These are phyloP conservation scores for Erythrocebus patas DNA, from an alignment of 2,113 vertebrate genomes.

Conservation along the genomic window DNA sequence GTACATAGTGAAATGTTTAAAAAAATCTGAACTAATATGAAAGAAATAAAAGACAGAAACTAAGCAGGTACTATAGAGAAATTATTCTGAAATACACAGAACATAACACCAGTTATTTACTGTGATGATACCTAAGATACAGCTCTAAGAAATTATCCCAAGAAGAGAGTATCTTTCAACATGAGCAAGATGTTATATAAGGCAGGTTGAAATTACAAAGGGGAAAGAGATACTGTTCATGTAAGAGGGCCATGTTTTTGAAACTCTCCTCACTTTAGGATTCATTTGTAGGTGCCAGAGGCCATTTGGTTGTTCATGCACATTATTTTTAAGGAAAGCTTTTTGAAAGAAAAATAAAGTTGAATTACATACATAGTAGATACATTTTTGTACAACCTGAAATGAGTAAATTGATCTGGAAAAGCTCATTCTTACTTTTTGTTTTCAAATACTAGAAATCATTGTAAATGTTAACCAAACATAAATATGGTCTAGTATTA, in stretches of 20 bases:
- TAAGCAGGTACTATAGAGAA: background rate
- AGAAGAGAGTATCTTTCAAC: background rate
- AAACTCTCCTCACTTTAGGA: background rate
- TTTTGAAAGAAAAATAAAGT: background rate
- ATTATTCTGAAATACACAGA: background rate
- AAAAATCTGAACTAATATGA: background rate
- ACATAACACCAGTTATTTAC: background rate
- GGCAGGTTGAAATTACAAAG: background rate
- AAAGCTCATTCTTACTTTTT: background rate
- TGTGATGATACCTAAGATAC: background rate
- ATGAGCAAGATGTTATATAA: background rate
- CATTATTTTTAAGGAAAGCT: background rate
- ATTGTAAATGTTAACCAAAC: background rate
- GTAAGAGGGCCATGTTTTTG: background rate
- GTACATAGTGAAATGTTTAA: background rate
- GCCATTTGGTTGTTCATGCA: background rate
- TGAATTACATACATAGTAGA: background rate
- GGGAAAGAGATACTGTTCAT: background rate
- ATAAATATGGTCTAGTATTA: background rate
- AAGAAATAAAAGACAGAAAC: background rate
- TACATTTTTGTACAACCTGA: background rate
- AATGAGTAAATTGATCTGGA: background rate
- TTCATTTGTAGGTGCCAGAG: background rate
- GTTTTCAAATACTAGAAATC: background rate
- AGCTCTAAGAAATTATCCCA: background rate